Evolutionary conservation across 2,888 invertebrate genomes (phyloP), one percentile per base, ranked within the genome.

Genomic region (Tipula lateralis): DNA sequence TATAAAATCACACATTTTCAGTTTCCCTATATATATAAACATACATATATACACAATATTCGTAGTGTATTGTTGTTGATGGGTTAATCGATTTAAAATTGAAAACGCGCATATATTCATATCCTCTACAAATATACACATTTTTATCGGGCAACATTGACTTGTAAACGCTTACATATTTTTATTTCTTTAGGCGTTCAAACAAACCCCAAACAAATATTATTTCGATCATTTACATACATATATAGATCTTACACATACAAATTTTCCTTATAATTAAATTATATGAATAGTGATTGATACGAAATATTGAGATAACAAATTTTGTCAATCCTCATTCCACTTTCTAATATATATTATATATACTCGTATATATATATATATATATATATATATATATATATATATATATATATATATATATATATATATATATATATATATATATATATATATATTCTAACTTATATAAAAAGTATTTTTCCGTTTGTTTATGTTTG

Each of bases 61-160:
- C n/a, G 3, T 16, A 50, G 5, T 66, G 7, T 50, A 19, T 39
- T 9, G 13, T n/a, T 44, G n/a, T 44, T n/a, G 44, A 44, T 66
- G 66, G 66, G 66, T 66, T 66, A 66, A 66, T 66, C 66, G 66
- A 66, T 24, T 66, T 66, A 66, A 24, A 66, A 66, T 66, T 24
- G 19, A 24, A 66, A 66, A 66, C 66, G 24, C 1, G 9, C 24
- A 66, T 66, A 24, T 24, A 66, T 24, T 12, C 44, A 7, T 44
- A 66, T 66, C 66, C 66, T 66, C 66, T 66, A 24, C 24, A 66
- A 66, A 66, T 24, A 66, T 24, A 66, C 9, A 66, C 16, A 44
- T 44, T 44, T 66, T 66, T 66, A 24, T 24, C 66, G 9, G 2
- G 0, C 66, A 66, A 6, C 66, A 66, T 66, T 66, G 66, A 66